Base-by-base conservation (phyloP, 2,888 invertebrate species). In the Macrosiphum euphorbiae region DNA sequence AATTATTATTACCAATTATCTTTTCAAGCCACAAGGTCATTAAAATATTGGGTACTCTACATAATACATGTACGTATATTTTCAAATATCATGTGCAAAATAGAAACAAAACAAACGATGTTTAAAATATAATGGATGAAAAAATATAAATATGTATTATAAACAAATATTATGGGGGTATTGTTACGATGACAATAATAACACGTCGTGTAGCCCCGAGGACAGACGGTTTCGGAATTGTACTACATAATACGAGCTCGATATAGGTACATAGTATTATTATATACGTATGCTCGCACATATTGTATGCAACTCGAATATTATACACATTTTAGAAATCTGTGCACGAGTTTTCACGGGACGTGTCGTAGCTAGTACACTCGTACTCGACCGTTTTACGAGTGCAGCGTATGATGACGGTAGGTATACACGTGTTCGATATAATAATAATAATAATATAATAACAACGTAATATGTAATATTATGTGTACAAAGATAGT, bases 301-400 rank as follows among this genome's bases (percentile, higher is more conserved):
- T 78, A 78, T 35, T 35, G 78, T 78, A 78, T 78, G 35, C 78
- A 78, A 78, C 78, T 78, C 78, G 35, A 78, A 78, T 78, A 78
- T 78, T 78, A 78, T 78, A 35, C 35, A 35, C 35, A 20, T 78
- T 78, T 78, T 78, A 78, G 78, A 78, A 78, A 78, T 35, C 35
- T 35, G 20, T 20, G 78, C 78, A 78, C 78, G 35, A 78, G 78
- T 41, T 78, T 78, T 78, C 78, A 78, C 35, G 78, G 35, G 35
- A 78, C 78, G 78, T 78, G 78, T 78, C 35, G 35, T 20, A 20
- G 35, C 78, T 78, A 35, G 35, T 78, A 35, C 35, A 24, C 78
- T 78, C 35, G 78, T 78, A 35, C 78, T 20, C 35, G 78, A 78
- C 78, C 78, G 78, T 78, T 78, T 78, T 78, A 78, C 78, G 78